Evolutionary conservation across 37 sponge, comb jelly and placozoan genomes (phyloP), one percentile per base, ranked within the genome.

Genomic region (Dysidea cf. avara): DNA sequence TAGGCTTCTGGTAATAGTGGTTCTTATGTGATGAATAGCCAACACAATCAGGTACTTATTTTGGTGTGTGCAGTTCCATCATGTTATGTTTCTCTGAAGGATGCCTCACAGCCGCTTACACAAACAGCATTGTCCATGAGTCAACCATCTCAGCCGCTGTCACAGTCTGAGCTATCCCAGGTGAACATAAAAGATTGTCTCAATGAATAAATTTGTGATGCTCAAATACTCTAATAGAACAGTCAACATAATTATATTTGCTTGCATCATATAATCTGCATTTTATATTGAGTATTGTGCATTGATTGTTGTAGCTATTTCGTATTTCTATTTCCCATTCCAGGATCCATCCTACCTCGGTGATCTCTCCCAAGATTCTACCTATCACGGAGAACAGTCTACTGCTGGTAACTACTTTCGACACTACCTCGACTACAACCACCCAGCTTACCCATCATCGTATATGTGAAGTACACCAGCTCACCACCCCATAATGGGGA

Each of bases 151-250:
- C 96, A 95, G 57, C 88, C 91, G 5, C 86, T 95, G n/a, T 85
- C 96, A 28, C 96, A 95, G 60, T 64, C 78, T 40, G 96, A 95
- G 9, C 77, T 95, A 4, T 87, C 96, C 36, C 96, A 95, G 79
- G 96, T 92, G n/a, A n/a, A n/a, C n/a, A n/a, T 31, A 9, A 39
- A 22, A 2, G 46, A 58, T 28, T 20, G 60, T 58, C 26, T 58
- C 60, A 58, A 11, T 11, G 16, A 9, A n/a, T 9, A 11, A 17
- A 25, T 28, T 25, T 58, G 13, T 17, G 21, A 12, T 28, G n/a
- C n/a, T n/a, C n/a, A n/a, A n/a, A n/a, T n/a, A n/a, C n/a, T n/a
- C n/a, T n/a, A n/a, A n/a, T n/a, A n/a, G n/a, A n/a, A n/a, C n/a
- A n/a, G n/a, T n/a, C n/a, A n/a, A n/a, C n/a, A n/a, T n/a, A n/a